Percentiles rank a stretch among this genome's conserved stretches.
phyloP scores from a whole-genome alignment of 2,797 vertebrate species.

The Bovichtus diacanthus region DNA sequence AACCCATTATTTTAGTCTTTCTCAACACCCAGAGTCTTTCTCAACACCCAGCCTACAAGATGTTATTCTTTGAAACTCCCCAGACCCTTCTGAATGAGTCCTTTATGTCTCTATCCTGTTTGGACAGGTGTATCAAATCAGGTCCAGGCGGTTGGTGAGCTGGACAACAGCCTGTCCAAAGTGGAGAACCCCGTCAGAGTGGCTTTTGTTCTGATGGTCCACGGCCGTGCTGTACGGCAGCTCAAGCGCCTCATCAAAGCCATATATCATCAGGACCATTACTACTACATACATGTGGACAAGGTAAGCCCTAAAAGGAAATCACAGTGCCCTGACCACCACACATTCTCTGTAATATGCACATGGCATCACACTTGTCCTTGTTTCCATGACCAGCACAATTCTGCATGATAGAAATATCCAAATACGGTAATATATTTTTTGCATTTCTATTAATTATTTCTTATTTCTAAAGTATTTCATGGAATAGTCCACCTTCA shows the following conservation, averaged over 20 bases:
- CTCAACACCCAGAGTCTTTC: neutral
- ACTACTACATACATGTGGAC: conserved; percentile 98
- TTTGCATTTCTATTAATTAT: too few species aligned
- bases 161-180: conserved; percentile 82
- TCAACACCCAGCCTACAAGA: neutral
- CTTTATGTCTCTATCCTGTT: conserved; percentile 1
- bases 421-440: too few species aligned
- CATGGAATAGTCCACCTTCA: too few species aligned
- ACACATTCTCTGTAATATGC: neutral
- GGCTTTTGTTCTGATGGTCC: conserved; percentile 95
- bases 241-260: conserved; percentile 96
- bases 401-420: neutral
- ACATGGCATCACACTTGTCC: neutral
- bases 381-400: too few species aligned
- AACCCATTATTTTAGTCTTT: neutral
- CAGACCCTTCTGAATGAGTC: neutral
- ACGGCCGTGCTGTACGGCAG: conserved; percentile 93
- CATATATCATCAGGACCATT: conserved; percentile 95
- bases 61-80: neutral
- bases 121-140: conserved; percentile 88
- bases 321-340: neutral
- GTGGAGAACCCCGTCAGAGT: conserved; percentile 90
- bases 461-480: too few species aligned
- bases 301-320: conserved; percentile 82
- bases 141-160: conserved; percentile 86